Evolutionary conservation across 2,113 vertebrate species (phyloP), one percentile per base, ranked within the genome.

Genomic region (Maccullochella peelii): DNA sequence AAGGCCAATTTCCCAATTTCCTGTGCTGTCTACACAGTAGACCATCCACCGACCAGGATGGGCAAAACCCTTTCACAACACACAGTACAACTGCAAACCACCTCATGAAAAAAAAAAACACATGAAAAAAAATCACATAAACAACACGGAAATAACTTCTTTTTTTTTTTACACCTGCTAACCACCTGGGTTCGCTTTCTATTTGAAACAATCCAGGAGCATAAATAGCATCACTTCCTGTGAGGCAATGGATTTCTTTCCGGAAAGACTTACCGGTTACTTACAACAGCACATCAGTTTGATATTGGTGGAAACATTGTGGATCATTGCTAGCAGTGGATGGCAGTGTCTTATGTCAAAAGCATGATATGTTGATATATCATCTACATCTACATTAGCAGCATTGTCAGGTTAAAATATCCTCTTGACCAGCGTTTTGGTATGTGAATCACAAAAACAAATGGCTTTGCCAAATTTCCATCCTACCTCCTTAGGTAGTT

Each of bases 1-100:
- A 69, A 76, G 74, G 67, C 44, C 15, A 36, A 65, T 70, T 89
- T 88, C 83, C 44, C 15, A 36, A 65, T 70, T 89, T 88, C 83
- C 80, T 82, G 4, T 42, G 65, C 67, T 14, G 14, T 76, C 66
- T 83, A 62, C 25, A 27, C 62, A 54, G 61, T 11, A 11, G 70
- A 77, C 38, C 5, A 18, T 59, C 74, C 76, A n/a, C 78, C 86
- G 81, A 84, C 81, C 55, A 77, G 14, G 42, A 40, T n/a, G 54
- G 57, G 52, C 65, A 74, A 0, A 36, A 5, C 21, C 18, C 33
- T 67, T 67, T 20, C 58, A 58, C 52, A 72, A 21, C 59, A 58
- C 25, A 33, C 40, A 21, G 63, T 12, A 38, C 6, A 36, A 59
- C 42, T 7, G 62, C 10, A 30, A 82, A 15, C n/a, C 36, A 44